Percentiles rank a stretch among this genome's conserved stretches.
phyloP scores from a whole-genome alignment of 2,888 invertebrate species.

The Thelaira solivaga region DNA sequence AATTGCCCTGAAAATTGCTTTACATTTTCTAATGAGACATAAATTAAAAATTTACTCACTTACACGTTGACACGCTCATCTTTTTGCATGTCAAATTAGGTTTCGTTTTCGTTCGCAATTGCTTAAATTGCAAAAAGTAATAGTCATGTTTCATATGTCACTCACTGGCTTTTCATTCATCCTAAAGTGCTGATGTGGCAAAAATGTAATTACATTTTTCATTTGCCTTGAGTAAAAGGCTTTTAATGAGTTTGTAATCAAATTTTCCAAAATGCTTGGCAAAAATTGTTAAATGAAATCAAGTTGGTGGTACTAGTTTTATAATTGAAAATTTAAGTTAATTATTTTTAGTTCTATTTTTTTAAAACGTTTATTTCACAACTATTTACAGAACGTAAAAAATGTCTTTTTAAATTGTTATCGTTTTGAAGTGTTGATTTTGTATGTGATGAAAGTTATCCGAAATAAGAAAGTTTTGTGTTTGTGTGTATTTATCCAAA shows the following conservation, averaged over 20 bases:
- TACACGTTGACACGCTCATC: not conserved
- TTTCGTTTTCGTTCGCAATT: too few species aligned
- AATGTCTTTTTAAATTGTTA: not conserved
- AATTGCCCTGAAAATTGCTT: not conserved
- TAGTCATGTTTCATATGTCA: too few species aligned
- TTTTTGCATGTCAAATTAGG: not conserved
- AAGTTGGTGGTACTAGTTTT: not conserved
- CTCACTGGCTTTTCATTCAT: not conserved
- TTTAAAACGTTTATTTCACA: not conserved
- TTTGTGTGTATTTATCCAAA: not conserved
- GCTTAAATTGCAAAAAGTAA: too few species aligned
- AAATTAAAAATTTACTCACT: not conserved
- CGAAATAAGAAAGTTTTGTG: not conserved
- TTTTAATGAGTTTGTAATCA: not conserved
- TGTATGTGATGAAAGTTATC: not conserved
- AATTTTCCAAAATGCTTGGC: not conserved
- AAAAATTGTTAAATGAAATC: not conserved
- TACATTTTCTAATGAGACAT: not conserved
- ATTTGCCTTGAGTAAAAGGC: not conserved
- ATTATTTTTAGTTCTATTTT: not conserved
- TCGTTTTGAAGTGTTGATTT: not conserved
- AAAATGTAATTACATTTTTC: conserved; percentile 40
- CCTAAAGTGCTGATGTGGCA: conserved; percentile 2
- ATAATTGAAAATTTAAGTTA: not conserved
- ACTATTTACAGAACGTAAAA: not conserved